A percentile compares a stretch with the other conserved stretches of the same genome.
Evolutionary conservation across 2,888 invertebrate genomes (phyloP).

Genomic region (Balanococcus diminutus): DNA sequence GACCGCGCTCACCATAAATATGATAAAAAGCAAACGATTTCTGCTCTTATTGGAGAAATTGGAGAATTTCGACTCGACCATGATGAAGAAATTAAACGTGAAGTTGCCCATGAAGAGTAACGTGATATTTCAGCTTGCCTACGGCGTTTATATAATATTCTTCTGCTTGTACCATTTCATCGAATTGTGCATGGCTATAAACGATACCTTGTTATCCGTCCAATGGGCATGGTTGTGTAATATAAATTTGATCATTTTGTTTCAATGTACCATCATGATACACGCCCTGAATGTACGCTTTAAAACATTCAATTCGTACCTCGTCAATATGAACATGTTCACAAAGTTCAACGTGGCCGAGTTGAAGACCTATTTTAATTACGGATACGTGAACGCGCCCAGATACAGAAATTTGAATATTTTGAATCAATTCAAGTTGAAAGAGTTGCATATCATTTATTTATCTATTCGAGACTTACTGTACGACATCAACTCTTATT

Average conservation of each 20-base stretch:
- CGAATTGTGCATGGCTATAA: conserved; percentile 13
- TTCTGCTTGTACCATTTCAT: conserved; percentile 42
- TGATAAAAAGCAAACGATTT: conserved; percentile 45
- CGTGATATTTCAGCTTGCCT: conserved; percentile 10
- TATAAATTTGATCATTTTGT: conserved; percentile 47
- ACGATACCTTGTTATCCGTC: conserved; percentile 35
- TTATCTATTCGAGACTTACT: conserved; percentile 48
- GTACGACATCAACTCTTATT: conserved; percentile 54
- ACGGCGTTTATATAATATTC: conserved; percentile 39
- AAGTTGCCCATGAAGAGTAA: conserved; percentile 14
- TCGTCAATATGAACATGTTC: conserved; percentile 38
- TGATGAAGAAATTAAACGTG: conserved; percentile 42
- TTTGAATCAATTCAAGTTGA: conserved; percentile 37
- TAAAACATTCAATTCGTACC: conserved; percentile 45
- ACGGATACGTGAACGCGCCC: conserved; percentile 4
- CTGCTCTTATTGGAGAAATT: conserved; percentile 33
- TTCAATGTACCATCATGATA: conserved; percentile 39
- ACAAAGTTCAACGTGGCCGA: background rate
- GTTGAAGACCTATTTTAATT: conserved; percentile 42
- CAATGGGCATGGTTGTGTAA: conserved; percentile 45
- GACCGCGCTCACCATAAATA: conserved; percentile 16
- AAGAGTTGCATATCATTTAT: conserved; percentile 49
- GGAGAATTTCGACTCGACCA: conserved; percentile 26
- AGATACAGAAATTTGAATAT: conserved; percentile 45
- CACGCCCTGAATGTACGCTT: conserved; percentile 43